Evolutionary conservation across 1,140 invertebrate species (phyloP).

Genomic region (Panonychus citri): DNA sequence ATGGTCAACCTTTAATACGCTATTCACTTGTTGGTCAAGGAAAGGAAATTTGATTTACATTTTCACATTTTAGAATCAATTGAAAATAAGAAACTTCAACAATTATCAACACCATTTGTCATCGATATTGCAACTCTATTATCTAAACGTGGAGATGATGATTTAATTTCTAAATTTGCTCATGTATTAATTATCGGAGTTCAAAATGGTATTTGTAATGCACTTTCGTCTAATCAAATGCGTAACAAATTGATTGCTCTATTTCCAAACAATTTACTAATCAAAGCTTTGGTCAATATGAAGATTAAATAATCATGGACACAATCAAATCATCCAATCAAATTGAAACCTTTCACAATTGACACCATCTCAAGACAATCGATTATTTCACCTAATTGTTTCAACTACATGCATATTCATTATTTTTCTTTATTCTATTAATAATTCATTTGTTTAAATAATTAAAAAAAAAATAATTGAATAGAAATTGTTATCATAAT

Average conservation of each 20-base stretch:
- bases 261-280: not conserved
- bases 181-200: not conserved
- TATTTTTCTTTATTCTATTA: too few species aligned
- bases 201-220: not conserved
- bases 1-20: slow-evolving; percentile 1
- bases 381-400: too few species aligned
- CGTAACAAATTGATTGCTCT: not conserved
- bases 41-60: not conserved
- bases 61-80: not conserved
- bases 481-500: too few species aligned
- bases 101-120: not conserved
- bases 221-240: not conserved
- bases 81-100: not conserved
- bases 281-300: not conserved
- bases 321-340: too few species aligned
- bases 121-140: not conserved
- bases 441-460: too few species aligned
- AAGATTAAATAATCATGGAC: not conserved
- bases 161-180: not conserved
- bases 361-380: too few species aligned
- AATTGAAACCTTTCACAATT: too few species aligned
- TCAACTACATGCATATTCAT: too few species aligned
- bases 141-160: not conserved
- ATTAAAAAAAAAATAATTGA: too few species aligned
- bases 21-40: not conserved